Evolutionary conservation across 2,888 invertebrate species (phyloP).

Genomic region (Melanostoma mellinum): DNA sequence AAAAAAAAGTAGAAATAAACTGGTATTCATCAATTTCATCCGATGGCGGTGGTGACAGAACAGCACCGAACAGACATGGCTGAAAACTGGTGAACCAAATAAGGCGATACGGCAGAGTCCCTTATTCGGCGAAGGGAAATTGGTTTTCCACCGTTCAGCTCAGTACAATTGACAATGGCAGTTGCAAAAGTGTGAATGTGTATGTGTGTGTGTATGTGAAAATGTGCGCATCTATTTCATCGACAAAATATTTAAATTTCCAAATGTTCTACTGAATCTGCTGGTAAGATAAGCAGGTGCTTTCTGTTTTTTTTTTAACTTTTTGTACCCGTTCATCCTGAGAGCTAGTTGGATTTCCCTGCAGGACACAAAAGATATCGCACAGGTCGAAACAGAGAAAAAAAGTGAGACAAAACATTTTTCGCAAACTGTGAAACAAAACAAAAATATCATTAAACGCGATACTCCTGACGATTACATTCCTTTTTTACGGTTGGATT

Average conservation of each 20-base stretch:
- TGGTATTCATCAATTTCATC: constrained; percentile 8
- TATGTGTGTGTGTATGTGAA: constrained; percentile 7
- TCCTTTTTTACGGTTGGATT: constrained; percentile 17
- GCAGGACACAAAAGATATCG: constrained; percentile 11
- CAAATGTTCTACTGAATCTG: constrained; percentile 59
- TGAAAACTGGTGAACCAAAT: constrained; percentile 43
- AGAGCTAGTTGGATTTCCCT: constrained; percentile 10
- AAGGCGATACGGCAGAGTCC: constrained; percentile 46
- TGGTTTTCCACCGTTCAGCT: constrained; percentile 22
- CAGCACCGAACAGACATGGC: constrained; percentile 19
- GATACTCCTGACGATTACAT: constrained; percentile 52
- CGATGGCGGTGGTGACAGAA: constrained; percentile 22
- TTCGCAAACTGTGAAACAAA: constrained; percentile 43
- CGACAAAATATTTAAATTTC: constrained; percentile 64
- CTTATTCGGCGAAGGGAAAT: constrained; percentile 26
- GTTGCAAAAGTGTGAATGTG: constrained; percentile 4
- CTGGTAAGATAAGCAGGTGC: constrained; percentile 56
- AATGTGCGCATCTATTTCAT: constrained; percentile 24
- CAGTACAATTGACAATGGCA: constrained; percentile 1
- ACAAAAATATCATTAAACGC: constrained; percentile 41
- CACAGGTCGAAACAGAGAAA: not conserved
- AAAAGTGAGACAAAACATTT: constrained; percentile 9
- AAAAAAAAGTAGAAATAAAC: not conserved
- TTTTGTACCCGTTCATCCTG: constrained; percentile 15
- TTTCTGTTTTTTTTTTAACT: constrained; percentile 15